A percentile compares a stretch with the other conserved stretches of the same genome.
Evolutionary conservation across 2,888 invertebrate genomes (phyloP).

Genomic region (Hirtodrosophila confusa): DNA sequence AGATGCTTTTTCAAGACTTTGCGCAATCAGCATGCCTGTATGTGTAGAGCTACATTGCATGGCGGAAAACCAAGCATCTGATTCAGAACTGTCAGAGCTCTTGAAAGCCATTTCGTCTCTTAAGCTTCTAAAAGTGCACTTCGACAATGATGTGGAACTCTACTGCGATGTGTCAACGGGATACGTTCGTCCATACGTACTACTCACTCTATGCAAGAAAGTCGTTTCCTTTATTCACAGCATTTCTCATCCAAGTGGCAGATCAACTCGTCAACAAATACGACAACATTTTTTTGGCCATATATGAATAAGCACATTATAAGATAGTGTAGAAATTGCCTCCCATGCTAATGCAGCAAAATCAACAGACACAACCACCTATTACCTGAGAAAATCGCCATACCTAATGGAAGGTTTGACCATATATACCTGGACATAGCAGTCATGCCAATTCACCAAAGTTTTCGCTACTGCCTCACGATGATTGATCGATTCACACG

Average conservation of each 20-base stretch:
- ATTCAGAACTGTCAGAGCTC: too few relatives aligned
- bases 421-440: too few relatives aligned
- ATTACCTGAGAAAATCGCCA: background rate
- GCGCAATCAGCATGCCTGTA: too few relatives aligned
- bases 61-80: too few relatives aligned
- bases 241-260: background rate
- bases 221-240: background rate
- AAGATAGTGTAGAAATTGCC: too few relatives aligned
- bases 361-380: background rate
- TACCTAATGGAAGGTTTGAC: too few relatives aligned
- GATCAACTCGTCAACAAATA: background rate
- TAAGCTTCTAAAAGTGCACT: too few relatives aligned
- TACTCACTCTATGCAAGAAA: background rate
- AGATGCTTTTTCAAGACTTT: too few relatives aligned
- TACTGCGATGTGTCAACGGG: background rate
- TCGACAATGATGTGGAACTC: too few relatives aligned
- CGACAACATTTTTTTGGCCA: background rate
- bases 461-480: constrained; percentile 2
- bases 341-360: constrained; percentile 1
- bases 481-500: constrained; percentile 1
- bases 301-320: too few relatives aligned
- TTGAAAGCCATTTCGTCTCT: too few relatives aligned
- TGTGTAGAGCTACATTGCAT: too few relatives aligned
- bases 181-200: background rate
- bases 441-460: background rate